Base-by-base conservation (phyloP, 2,888 invertebrate species). In the Ornithoptera alexandrae region DNA sequence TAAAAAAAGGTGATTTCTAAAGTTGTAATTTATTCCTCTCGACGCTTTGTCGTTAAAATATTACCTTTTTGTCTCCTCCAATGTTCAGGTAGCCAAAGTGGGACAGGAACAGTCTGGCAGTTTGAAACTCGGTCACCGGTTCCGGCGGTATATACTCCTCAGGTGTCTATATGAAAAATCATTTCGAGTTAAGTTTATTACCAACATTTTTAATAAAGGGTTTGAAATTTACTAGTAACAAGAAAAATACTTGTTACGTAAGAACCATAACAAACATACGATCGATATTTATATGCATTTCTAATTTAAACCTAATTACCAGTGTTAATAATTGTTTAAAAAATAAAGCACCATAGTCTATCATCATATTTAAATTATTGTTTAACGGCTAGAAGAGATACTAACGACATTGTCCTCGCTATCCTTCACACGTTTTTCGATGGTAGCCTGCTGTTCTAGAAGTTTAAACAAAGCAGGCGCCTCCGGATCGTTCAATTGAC, bases 101-200 rank as follows among this genome's bases (percentile, higher is more conserved):
- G 4, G 98, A 98, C 22, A 99, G 92, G 85, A 99, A 98, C 39
- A 99, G 92, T 65, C 99, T 94, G 1, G 99, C 97, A 0, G 99
- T 98, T 90, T 99, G 98, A 83, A 98, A 99, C 84, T 98, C 98
- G 69, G 97, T 96, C 76, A 97, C 97, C 4, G 97, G 95, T 3
- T 95, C 93, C 0, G 97, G 97, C 1, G 97, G 96, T 0, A 94
- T 89, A 75, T 96, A 97, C 65, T 93, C 93, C 81, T 97, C 97
- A 17, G 95, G 95, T 0, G 93, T 89, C 90, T 95, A 64, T 17
- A 22, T 36, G 46, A 30, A 1, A 46, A 46, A 46, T 46, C 12
- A 46, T 46, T 46, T 46, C 46, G 15, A 46, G 46, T 46, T 10
- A 46, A 46, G 15, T 4, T 46, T 46, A 46, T 15, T 46, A 15